Conservation (phyloP, 2,888 invertebrate species). For the Carpatolechia fugitivella region DNA sequence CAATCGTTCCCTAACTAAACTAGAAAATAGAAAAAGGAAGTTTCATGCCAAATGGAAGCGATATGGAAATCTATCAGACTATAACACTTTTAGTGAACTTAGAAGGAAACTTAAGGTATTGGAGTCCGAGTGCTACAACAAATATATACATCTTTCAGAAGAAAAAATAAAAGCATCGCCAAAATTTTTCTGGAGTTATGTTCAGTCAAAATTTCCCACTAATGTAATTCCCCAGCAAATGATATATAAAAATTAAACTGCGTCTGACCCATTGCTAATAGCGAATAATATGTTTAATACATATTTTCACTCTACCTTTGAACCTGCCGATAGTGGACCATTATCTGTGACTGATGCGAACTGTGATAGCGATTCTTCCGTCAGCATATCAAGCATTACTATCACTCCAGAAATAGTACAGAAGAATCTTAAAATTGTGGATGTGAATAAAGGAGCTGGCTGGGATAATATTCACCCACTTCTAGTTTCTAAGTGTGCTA, state of each 20-base stretch:
- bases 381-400: background rate
- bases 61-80: background rate
- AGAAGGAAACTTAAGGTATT: background rate
- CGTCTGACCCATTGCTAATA: background rate
- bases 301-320: background rate
- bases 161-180: background rate
- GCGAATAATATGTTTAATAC: background rate
- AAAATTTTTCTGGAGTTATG: background rate
- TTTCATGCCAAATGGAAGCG: background rate
- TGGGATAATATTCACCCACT: slow-evolving; percentile 9
- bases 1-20: background rate
- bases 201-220: no score
- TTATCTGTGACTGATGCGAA: background rate
- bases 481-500: background rate
- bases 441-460: background rate
- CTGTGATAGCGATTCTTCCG: background rate
- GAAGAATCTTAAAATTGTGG: background rate
- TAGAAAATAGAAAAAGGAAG: background rate
- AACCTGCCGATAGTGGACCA: background rate
- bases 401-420: background rate
- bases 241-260: no score
- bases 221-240: no score
- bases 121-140: background rate
- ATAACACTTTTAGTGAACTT: background rate
- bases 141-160: background rate